Conservation (phyloP, 2,797 vertebrate species). For the Helostoma temminkii region DNA sequence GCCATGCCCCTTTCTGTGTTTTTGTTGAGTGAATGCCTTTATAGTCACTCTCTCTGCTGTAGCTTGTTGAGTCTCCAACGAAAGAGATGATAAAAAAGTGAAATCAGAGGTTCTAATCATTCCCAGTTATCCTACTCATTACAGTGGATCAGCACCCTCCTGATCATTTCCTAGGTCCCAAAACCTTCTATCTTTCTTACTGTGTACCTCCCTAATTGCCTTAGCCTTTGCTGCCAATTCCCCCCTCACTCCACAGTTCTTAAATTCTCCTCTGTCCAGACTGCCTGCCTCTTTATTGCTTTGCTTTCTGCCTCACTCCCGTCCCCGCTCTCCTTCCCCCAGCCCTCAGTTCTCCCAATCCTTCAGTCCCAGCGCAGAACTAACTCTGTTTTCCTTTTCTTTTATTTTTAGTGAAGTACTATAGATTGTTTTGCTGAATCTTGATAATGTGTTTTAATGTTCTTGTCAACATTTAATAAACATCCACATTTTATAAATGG, state of each 20-base stretch:
- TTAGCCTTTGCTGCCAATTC: slow-evolving; percentile 73
- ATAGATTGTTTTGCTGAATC: slow-evolving; percentile 86
- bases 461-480: slow-evolving; percentile 88
- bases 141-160: slow-evolving; percentile 61
- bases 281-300: slow-evolving; percentile 51
- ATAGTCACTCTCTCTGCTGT: slow-evolving; percentile 46
- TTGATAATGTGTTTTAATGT: slow-evolving; percentile 88
- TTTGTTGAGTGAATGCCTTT: slow-evolving; percentile 47
- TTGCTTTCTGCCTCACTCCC: slow-evolving; percentile 25
- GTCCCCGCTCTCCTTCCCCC: background rate
- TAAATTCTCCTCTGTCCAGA: slow-evolving; percentile 33
- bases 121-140: slow-evolving; percentile 69
- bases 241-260: slow-evolving; percentile 41
- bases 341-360: slow-evolving; percentile 5
- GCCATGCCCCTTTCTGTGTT: slow-evolving; percentile 44
- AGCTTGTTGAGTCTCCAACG: slow-evolving; percentile 42
- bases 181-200: slow-evolving; percentile 71
- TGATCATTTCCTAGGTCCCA: slow-evolving; percentile 54
- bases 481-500: slow-evolving; percentile 86
- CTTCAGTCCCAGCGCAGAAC: slow-evolving; percentile 63
- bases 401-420: slow-evolving; percentile 77
- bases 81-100: slow-evolving; percentile 69
- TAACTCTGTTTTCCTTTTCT: slow-evolving; percentile 70
- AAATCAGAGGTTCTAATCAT: slow-evolving; percentile 73
- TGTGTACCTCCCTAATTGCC: slow-evolving; percentile 77